Percentiles rank a stretch among this genome's conserved stretches.
These are phyloP conservation scores for Chymomyza costata DNA, from an alignment of 1,140 invertebrate species.

Conservation along the genomic window DNA sequence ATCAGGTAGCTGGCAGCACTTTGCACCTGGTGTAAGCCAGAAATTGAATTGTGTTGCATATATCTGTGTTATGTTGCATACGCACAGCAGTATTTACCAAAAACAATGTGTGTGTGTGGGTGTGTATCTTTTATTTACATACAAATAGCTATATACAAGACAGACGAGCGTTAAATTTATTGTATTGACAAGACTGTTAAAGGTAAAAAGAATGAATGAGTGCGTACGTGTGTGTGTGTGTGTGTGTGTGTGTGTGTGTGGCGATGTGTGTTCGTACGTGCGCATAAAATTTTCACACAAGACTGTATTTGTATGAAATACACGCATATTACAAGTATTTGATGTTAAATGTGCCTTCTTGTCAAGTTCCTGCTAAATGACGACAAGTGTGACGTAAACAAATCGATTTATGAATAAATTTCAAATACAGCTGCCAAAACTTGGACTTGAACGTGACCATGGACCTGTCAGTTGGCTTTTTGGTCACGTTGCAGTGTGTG, in stretches of 20 bases:
- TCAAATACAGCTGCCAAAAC: not conserved
- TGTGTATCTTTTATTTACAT: no score
- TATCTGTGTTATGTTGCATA: no score
- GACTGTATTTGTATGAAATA: constrained; percentile 48
- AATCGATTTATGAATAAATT: constrained; percentile 56
- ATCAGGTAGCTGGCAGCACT: no score
- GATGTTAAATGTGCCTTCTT: no score
- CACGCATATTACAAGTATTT: constrained; percentile 31
- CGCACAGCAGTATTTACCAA: no score
- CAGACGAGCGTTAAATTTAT: constrained; percentile 30
- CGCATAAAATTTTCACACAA: constrained; percentile 37
- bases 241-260: not conserved
- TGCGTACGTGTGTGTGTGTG: not conserved
- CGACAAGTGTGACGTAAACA: constrained; percentile 25
- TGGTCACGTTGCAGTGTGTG: constrained; percentile 48
- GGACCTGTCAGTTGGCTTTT: constrained; percentile 38
- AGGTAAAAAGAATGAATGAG: constrained; percentile 7
- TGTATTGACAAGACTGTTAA: constrained; percentile 48
- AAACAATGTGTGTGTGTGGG: no score
- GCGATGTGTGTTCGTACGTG: constrained; percentile 9
- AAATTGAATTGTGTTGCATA: no score
- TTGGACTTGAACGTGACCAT: not conserved
- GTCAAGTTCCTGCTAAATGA: constrained; percentile 36
- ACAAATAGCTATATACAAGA: no score
- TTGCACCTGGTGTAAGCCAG: no score